Conservation (phyloP, 2,888 invertebrate genomes). For the Acronicta aceris region DNA sequence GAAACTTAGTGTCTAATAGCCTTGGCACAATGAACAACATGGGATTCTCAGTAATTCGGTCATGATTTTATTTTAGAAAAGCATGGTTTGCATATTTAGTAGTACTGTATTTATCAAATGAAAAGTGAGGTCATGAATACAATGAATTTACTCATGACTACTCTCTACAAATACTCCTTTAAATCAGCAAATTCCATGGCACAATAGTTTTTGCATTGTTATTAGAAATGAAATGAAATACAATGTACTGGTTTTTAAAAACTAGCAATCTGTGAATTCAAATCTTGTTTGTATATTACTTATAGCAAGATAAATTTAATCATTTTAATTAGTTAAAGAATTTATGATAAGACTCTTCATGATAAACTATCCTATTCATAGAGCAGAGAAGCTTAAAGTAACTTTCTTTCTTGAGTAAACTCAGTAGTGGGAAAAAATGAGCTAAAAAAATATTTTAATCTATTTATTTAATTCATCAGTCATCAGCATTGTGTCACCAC, state of each 20-base stretch:
- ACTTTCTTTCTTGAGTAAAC: too few species aligned
- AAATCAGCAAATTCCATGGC: too few species aligned
- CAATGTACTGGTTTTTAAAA: not conserved
- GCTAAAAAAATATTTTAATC: too few species aligned
- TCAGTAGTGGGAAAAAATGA: too few species aligned
- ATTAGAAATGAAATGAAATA: not conserved
- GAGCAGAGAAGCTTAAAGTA: too few species aligned
- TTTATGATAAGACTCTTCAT: not conserved
- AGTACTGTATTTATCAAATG: not conserved
- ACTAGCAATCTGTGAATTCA: too few species aligned
- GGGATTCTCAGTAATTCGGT: slow-evolving; percentile 25
- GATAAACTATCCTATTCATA: slow-evolving; percentile 1
- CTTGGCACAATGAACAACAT: slow-evolving; percentile 39
- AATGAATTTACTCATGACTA: too few species aligned
- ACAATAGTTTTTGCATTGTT: too few species aligned
- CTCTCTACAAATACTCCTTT: not conserved
- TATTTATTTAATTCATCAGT: too few species aligned
- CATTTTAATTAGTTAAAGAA: too few species aligned
- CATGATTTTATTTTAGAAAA: slow-evolving; percentile 29
- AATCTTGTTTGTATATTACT: not conserved
- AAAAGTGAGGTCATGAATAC: not conserved
- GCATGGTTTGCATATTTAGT: slow-evolving; percentile 5
- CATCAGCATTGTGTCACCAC: too few species aligned
- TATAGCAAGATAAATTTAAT: not conserved
- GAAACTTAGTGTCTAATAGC: slow-evolving; percentile 42